Evolutionary conservation across 2,113 vertebrate species (phyloP).

Genomic region (Psilopsiagon aurifrons): DNA sequence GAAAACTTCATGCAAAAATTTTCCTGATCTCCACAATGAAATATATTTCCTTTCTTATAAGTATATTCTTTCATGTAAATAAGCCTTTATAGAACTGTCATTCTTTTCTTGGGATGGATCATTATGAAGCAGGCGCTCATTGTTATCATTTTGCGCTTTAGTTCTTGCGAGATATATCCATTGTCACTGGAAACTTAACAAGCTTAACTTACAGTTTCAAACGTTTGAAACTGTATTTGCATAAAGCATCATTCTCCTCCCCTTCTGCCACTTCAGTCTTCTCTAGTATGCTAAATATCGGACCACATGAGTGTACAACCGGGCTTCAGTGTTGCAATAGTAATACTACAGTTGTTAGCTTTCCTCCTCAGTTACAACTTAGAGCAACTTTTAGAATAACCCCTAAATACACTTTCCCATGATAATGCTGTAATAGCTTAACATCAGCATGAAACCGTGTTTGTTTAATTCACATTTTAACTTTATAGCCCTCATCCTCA

Average conservation of each 20-base stretch:
- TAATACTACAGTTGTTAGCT: neutral
- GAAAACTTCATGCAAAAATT: neutral
- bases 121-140: neutral
- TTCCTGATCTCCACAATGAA: neutral
- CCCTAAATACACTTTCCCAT: neutral
- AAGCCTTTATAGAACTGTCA: neutral
- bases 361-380: neutral
- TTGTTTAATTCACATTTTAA: neutral
- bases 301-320: neutral
- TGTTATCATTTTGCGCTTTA: neutral
- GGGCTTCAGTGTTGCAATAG: neutral
- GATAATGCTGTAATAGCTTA: neutral
- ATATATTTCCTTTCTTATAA: neutral
- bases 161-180: neutral
- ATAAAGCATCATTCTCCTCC: neutral
- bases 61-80: neutral
- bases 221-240: neutral
- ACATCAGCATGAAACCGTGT: neutral
- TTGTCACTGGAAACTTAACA: neutral
- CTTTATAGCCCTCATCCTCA: neutral
- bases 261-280: neutral
- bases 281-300: neutral
- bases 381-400: neutral
- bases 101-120: neutral
- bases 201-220: too few species aligned